Base-by-base conservation (phyloP, 2,797 vertebrate species). In the Pristis pectinata region DNA sequence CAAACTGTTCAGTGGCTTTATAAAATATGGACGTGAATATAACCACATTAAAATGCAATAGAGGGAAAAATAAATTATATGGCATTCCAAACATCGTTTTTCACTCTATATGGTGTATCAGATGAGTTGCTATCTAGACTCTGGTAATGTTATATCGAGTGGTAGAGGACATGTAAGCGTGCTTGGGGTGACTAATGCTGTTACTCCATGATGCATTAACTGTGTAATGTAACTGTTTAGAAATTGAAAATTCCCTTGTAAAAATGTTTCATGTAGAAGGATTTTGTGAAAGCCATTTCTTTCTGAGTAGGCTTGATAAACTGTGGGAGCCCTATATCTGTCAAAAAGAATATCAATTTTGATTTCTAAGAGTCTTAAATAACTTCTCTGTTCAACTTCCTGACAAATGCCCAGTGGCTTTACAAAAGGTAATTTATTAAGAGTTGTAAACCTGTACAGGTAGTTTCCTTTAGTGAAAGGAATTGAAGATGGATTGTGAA, bases 401-500 rank as follows among this genome's bases (percentile, higher is more conserved):
- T 85, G 87, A 94, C 3, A 30, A 87, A 4, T 87, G 27, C 9
- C 82, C 82, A 85, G 82, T 13, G 27, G 22, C 49, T 59, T 87
- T 87, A 87, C 83, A 87, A 87, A 87, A 87, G 49, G 53, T 53
- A 85, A 56, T 87, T 87, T 87, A 61, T 87, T 56, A 59, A 34
- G 53, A 53, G 30, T 87, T 87, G 83, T 87, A 87, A 87, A 59
- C 30, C 27, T 61, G 30, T 87, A 61, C 24, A 59, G 53, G 53
- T n/a, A 87, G 30, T 59, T 87, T 59, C 30, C 27, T 4, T 59
- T 59, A 9, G 27, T 87, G 83, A 87, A 87, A 87, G 53, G 83
- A 59, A 87, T 87, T 87, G 30, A 59, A 87, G 53, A 96, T 95
- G 44, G 22, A 72, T 95, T 94, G 95, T 96, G 96, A 96, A 95